Percentiles rank a stretch among this genome's conserved stretches.
Conservation (phyloP, 1,140 invertebrate species). For the Asobara japonica region DNA sequence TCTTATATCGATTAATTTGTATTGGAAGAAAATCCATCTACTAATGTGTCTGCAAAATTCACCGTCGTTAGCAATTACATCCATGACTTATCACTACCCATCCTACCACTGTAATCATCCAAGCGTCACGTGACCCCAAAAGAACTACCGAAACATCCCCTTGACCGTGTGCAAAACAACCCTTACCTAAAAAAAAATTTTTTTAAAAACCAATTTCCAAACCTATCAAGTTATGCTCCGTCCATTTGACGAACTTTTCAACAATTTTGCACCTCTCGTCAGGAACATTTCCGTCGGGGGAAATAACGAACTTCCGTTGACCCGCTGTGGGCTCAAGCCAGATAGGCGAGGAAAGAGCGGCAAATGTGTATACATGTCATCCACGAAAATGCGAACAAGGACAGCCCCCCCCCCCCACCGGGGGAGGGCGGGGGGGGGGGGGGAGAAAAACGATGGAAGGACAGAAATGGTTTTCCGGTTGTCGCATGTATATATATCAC, state of each 20-base stretch:
- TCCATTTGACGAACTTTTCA: constrained; percentile 1
- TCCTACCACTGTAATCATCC: too few relatives aligned
- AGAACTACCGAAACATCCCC: not conserved
- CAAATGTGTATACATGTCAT: constrained; percentile 11
- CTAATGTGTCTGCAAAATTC: too few relatives aligned
- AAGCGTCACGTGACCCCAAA: too few relatives aligned
- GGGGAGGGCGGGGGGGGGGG: not conserved
- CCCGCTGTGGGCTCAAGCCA: not conserved
- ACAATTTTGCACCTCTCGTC: constrained; percentile 23
- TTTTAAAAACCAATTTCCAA: not conserved
- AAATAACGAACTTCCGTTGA: constrained; percentile 33
- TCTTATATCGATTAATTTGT: too few relatives aligned
- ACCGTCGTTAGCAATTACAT: too few relatives aligned
- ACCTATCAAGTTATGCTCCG: not conserved
- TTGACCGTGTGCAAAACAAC: not conserved
- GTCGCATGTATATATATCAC: constrained; percentile 28
- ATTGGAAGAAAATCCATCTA: too few relatives aligned
- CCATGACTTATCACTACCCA: too few relatives aligned
- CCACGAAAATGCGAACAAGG: constrained; percentile 16
- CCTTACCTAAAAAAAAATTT: not conserved
- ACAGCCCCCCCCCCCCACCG: too few relatives aligned
- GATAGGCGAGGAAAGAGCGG: not conserved
- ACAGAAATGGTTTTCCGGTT: constrained; percentile 48
- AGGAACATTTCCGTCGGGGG: constrained; percentile 22
- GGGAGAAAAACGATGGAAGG: not conserved